A percentile compares a stretch with the other conserved stretches of the same genome.
These are phyloP conservation scores for Diacarnus erythraeanus DNA, from an alignment of 37 sponge, comb jelly and placozoan species.

Conservation along the genomic window DNA sequence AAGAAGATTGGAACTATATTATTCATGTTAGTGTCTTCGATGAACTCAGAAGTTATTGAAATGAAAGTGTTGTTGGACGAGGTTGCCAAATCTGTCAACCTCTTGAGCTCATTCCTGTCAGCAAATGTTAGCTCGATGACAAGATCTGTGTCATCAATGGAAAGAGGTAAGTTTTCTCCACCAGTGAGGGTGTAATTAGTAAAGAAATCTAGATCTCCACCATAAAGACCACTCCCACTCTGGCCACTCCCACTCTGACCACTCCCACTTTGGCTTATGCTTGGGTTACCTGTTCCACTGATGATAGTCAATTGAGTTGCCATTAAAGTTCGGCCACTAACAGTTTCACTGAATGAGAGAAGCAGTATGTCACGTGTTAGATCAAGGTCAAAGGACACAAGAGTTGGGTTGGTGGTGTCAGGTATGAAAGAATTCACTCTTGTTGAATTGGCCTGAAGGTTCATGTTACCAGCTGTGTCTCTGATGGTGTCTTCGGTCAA, in stretches of 20 bases:
- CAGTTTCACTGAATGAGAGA: slow-evolving; percentile 81
- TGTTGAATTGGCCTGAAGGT: slow-evolving; percentile 47
- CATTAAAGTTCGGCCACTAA: slow-evolving; percentile 62
- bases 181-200: slow-evolving; percentile 73
- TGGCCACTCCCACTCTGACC: slow-evolving; percentile 1
- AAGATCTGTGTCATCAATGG: slow-evolving; percentile 41
- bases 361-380: slow-evolving; percentile 66
- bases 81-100: slow-evolving; percentile 69
- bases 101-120: slow-evolving; percentile 79
- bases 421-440: slow-evolving; percentile 50
- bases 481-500: slow-evolving; percentile 43
- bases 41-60: slow-evolving; percentile 34
- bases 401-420: slow-evolving; percentile 75
- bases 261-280: background rate
- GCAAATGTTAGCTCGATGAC: slow-evolving; percentile 50
- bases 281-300: background rate
- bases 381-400: slow-evolving; percentile 71
- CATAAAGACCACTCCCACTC: too few species aligned
- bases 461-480: slow-evolving; percentile 71
- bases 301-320: slow-evolving; percentile 55
- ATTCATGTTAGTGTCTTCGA: slow-evolving; percentile 79
- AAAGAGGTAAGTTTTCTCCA: slow-evolving; percentile 67
- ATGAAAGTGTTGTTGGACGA: slow-evolving; percentile 55
- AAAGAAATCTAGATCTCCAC: background rate
- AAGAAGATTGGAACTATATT: slow-evolving; percentile 40